Evolutionary conservation across 2,888 invertebrate genomes (phyloP), one percentile per base, ranked within the genome.

Genomic region (Clepsis dumicolana): DNA sequence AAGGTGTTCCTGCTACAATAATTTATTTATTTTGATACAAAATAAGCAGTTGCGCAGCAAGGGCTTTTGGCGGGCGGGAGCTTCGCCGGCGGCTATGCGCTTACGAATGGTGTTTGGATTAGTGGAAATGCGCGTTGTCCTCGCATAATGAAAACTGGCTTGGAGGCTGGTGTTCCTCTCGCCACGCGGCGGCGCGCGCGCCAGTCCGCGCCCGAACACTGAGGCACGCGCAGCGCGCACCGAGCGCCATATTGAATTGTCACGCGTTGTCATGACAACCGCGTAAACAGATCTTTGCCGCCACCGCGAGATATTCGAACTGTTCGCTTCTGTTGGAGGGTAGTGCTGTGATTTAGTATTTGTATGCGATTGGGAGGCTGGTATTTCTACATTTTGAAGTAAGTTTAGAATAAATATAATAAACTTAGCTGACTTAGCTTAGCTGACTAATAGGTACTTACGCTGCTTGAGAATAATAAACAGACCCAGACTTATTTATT

Each of bases 261-360:
- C 78, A 76, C 79, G 78, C 82, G 92, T 93, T 92, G 83, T 86
- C 86, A 93, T 93, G 93, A 90, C 91, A 80, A 92, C 93, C 85
- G 88, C 84, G 90, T 90, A 88, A 87, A 89, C 86, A 88, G 82
- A 80, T 73, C 74, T 70, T 75, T 75, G 65, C 59, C 66, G 77
- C 73, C 67, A 63, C 59, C 66, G 77, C 73, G 67, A 65, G 65
- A 71, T 54, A 66, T 72, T 70, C 71, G 65, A 50, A 68, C 66
- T 73, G 74, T 74, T 75, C 14, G 16, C 16, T 73, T 64, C 50
- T 62, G 53, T 61, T 64, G 32, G 62, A 69, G 71, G 65, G 68
- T 66, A 63, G 75, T 77, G 73, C 73, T 74, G 73, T 71, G 72
- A 50, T 41, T 60, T 57, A 61, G 53, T 52, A 68, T 63, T 70